Conservation (phyloP, 2,113 vertebrate species). For the Rhizomys pruinosus region DNA sequence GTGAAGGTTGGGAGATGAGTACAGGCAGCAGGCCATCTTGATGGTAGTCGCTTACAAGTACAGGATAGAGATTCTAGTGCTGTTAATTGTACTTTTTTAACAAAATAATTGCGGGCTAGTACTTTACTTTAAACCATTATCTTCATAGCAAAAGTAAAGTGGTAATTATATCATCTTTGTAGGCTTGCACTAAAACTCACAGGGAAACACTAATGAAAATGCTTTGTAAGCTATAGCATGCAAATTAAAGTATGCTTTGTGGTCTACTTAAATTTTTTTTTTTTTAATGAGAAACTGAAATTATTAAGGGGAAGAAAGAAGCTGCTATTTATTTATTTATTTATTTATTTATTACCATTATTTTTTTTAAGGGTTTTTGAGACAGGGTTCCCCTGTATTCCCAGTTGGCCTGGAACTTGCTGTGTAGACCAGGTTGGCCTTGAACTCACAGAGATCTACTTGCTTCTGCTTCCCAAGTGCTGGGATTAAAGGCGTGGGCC, state of each 20-base stretch:
- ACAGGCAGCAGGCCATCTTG: neutral
- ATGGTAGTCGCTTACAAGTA: neutral
- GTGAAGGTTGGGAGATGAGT: neutral
- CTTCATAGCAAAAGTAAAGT: slow-evolving; percentile 33
- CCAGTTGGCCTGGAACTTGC: no score
- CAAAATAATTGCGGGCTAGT: neutral
- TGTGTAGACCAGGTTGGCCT: no score
- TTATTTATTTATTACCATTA: no score
- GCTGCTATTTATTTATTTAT: no score
- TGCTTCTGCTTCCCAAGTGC: no score
- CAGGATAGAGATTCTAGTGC: neutral
- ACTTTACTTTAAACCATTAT: slow-evolving; percentile 7
- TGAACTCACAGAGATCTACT: no score
- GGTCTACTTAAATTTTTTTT: slow-evolving; percentile 35
- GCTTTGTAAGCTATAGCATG: neutral
- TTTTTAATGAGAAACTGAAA: slow-evolving; percentile 22
- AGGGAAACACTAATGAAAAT: slow-evolving; percentile 37
- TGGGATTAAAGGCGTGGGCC: no score
- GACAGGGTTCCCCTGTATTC: no score
- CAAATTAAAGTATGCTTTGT: slow-evolving; percentile 4
- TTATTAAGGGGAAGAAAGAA: neutral
- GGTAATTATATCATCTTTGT: slow-evolving; percentile 31
- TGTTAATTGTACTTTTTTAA: slow-evolving; percentile 26
- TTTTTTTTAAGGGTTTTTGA: no score
- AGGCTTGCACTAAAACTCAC: slow-evolving; percentile 31